Evolutionary conservation across 2,797 vertebrate species (phyloP).

Genomic region (Hippocampus kuda): DNA sequence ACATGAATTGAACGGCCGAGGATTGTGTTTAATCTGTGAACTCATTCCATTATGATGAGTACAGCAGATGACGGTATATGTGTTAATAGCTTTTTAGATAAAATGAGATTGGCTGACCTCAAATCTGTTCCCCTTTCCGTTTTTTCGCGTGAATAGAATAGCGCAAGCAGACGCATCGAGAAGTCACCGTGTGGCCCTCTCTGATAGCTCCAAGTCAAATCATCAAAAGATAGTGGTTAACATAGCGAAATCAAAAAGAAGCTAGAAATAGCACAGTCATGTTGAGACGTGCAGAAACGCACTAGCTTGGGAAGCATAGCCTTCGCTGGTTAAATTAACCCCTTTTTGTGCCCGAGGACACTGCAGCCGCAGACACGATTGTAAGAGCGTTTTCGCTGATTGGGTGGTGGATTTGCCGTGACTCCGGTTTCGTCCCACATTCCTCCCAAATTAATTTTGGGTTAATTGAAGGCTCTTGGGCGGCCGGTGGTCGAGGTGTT

Average conservation of each 20-base stretch:
- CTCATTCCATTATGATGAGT: slow-evolving; percentile 44
- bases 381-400: background rate
- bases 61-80: slow-evolving; percentile 23
- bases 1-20: slow-evolving; percentile 28
- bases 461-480: too few relatives aligned
- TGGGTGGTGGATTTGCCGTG: background rate
- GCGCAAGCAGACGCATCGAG: slow-evolving; percentile 8
- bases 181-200: slow-evolving; percentile 14
- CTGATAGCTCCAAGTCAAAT: slow-evolving; percentile 15
- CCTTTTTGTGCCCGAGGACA: background rate
- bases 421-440: too few relatives aligned
- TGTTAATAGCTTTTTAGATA: slow-evolving; percentile 42
- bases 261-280: slow-evolving; percentile 25
- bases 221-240: slow-evolving; percentile 20
- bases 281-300: slow-evolving; percentile 13
- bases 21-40: slow-evolving; percentile 44
- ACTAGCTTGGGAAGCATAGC: slow-evolving; percentile 9
- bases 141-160: background rate
- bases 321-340: background rate
- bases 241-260: slow-evolving; percentile 22
- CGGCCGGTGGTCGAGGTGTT: too few relatives aligned
- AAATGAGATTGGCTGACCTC: background rate
- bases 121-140: background rate
- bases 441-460: too few relatives aligned
- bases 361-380: background rate